phyloP scores from a whole-genome alignment of 2,113 vertebrate species.

The Colaptes auratus region DNA sequence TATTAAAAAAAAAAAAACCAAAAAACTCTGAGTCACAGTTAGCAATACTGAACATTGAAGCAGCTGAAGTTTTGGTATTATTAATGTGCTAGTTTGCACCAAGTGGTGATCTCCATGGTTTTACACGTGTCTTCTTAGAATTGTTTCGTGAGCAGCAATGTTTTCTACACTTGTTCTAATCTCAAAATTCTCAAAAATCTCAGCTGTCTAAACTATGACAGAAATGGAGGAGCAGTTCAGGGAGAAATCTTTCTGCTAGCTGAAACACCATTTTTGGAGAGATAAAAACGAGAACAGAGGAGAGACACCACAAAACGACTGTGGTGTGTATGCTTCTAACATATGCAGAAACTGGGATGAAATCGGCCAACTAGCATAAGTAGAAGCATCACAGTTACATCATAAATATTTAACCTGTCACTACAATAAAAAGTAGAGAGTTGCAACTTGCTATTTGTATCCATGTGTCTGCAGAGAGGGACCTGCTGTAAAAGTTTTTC shows the following conservation, averaged over 20 bases:
- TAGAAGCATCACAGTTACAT: neutral
- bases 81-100: neutral
- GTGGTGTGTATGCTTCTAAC: neutral
- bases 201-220: neutral
- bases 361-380: neutral
- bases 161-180: neutral
- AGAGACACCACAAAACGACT: neutral
- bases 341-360: neutral
- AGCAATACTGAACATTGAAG: neutral
- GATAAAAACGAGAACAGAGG: neutral
- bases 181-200: neutral
- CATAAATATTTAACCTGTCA: constrained; percentile 16
- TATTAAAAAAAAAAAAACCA: neutral
- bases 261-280: neutral
- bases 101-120: neutral
- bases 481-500: neutral
- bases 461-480: neutral
- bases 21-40: neutral
- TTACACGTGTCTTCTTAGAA: neutral
- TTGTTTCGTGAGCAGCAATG: neutral
- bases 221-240: neutral
- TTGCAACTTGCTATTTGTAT: neutral
- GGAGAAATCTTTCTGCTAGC: neutral
- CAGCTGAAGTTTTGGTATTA: neutral
- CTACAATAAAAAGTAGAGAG: neutral